Evolutionary conservation across 2,113 vertebrate species (phyloP), one percentile per base, ranked within the genome.

Genomic region (Elachura formosa): DNA sequence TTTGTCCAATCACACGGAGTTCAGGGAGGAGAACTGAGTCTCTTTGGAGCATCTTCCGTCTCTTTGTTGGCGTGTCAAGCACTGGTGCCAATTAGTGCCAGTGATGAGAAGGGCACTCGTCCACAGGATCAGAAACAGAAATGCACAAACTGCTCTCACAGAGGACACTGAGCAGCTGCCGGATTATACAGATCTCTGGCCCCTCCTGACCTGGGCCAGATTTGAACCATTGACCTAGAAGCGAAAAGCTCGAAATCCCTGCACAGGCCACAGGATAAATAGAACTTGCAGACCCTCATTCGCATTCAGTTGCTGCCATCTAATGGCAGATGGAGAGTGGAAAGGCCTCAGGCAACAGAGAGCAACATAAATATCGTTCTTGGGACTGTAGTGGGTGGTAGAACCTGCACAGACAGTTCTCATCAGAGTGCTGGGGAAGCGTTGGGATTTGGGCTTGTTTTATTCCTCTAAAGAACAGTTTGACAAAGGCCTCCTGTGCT

Each of bases 141-240:
- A 87, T 11, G 26, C 10, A 8, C 72, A 90, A 63, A 75, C 64
- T 64, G 43, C 75, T 72, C 17, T 86, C 5, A 1, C 55, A 54
- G 29, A 67, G 52, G 55, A 58, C 0, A 10, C 55, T 34, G 59
- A 88, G 52, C 87, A 91, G 90, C 62, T 96, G 89, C 31, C 3
- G 3, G 72, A 79, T 87, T 92, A 77, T 29, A 59, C 67, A 81
- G 85, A 80, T 86, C 83, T 78, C 72, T 81, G 87, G 40, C 85
- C 72, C 82, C 41, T 90, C 36, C 82, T 93, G 92, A 96, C 87
- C 56, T 36, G 85, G 23, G 62, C 63, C 55, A 80, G 40, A 83
- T 94, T 84, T 87, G 91, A 94, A 74, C 52, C 77, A 52, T 84
- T 96, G 93, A 84, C 89, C 92, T 83, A 91, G 49, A 94, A 96